Conservation (phyloP, 1,140 invertebrate genomes). For the Helicorthomorpha holstii region DNA sequence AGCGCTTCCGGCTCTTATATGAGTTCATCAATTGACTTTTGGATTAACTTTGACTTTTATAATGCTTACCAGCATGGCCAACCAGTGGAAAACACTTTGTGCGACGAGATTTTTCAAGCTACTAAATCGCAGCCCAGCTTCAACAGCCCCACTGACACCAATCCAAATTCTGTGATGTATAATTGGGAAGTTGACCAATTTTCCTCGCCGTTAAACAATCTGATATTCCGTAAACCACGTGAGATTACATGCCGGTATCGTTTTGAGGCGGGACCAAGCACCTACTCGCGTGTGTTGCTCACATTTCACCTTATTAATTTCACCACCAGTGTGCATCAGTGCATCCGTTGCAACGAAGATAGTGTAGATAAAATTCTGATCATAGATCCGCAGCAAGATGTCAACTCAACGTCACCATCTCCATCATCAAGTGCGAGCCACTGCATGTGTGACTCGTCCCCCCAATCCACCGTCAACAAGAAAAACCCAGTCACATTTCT, state of each 20-base stretch:
- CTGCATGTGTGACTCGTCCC: slow-evolving; percentile 17
- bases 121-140: background rate
- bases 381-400: slow-evolving; percentile 4
- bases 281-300: slow-evolving; percentile 60
- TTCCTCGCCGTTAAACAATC: slow-evolving; percentile 60
- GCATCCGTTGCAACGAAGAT: slow-evolving; percentile 40
- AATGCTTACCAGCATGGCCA: slow-evolving; percentile 70
- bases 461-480: slow-evolving; percentile 10
- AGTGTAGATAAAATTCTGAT: slow-evolving; percentile 56
- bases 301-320: slow-evolving; percentile 49
- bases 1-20: slow-evolving; percentile 32
- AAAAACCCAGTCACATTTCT: slow-evolving; percentile 31
- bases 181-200: too few species aligned
- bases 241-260: slow-evolving; percentile 62
- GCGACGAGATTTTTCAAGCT: slow-evolving; percentile 56
- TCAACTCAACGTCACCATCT: background rate
- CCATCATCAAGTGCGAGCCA: background rate
- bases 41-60: slow-evolving; percentile 84
- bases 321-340: slow-evolving; percentile 17
- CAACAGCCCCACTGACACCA: too few species aligned
- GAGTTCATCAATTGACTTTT: slow-evolving; percentile 63
- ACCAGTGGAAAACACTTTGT: slow-evolving; percentile 53
- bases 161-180: too few species aligned
- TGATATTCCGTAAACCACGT: slow-evolving; percentile 59
- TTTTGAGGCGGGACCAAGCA: slow-evolving; percentile 40